Evolutionary conservation across 2,113 vertebrate genomes (phyloP).

Genomic region (Etheostoma cragini): DNA sequence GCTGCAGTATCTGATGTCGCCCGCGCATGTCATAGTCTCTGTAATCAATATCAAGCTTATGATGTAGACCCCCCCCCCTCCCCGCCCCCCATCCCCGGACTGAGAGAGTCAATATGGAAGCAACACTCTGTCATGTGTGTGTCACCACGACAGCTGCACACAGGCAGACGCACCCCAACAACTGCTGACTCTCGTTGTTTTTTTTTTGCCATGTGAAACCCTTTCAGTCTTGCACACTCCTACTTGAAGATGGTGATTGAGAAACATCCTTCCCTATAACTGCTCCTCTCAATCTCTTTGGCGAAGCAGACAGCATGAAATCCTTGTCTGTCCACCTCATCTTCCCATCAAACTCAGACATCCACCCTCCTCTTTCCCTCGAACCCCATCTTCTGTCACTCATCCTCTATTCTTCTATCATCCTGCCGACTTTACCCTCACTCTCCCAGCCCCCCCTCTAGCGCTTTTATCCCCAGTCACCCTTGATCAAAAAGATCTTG

Average conservation of each 20-base stretch:
- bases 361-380: background rate
- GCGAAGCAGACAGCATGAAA: slow-evolving; percentile 67
- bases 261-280: slow-evolving; percentile 50
- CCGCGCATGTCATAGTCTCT: slow-evolving; percentile 46
- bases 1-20: slow-evolving; percentile 63
- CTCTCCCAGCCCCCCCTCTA: slow-evolving; percentile 1
- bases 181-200: slow-evolving; percentile 62
- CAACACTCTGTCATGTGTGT: slow-evolving; percentile 15
- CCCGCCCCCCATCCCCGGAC: slow-evolving; percentile 23
- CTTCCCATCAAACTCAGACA: slow-evolving; percentile 47
- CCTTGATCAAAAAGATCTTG: slow-evolving; percentile 69
- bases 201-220: slow-evolving; percentile 55
- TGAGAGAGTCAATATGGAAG: slow-evolving; percentile 42
- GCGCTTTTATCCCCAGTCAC: slow-evolving; percentile 56
- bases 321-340: slow-evolving; percentile 53
- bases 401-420: slow-evolving; percentile 43
- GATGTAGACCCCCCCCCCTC: slow-evolving; percentile 48
- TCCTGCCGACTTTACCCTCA: slow-evolving; percentile 27
- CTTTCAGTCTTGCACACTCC: background rate
- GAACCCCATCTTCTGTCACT: slow-evolving; percentile 43
- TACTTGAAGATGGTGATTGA: slow-evolving; percentile 23
- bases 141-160: slow-evolving; percentile 49
- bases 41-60: slow-evolving; percentile 71
- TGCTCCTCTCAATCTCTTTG: slow-evolving; percentile 1
- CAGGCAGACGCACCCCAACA: slow-evolving; percentile 32